Evolutionary conservation across 2,113 vertebrate genomes (phyloP).

Genomic region (Catharus bicknelli): DNA sequence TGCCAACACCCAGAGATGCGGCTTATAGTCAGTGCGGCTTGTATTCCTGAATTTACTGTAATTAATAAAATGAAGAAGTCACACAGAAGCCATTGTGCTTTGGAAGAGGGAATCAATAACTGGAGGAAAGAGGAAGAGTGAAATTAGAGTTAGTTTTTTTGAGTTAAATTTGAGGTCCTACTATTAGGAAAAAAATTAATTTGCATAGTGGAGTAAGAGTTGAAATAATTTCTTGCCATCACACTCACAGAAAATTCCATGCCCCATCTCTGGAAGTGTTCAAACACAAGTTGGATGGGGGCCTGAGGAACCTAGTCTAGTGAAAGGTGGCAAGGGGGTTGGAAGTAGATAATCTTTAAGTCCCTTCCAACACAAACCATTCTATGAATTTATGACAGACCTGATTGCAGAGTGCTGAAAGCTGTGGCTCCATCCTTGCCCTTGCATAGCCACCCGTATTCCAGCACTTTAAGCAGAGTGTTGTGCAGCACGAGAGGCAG

Average conservation of each 20-base stretch:
- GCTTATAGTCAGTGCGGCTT: too few relatives aligned
- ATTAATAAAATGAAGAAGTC: background rate
- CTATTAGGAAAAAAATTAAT: background rate
- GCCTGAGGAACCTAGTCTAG: background rate
- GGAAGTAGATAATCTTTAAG: background rate
- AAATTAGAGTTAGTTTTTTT: background rate
- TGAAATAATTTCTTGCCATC: background rate
- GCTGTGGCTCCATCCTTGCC: background rate
- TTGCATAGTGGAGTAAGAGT: background rate
- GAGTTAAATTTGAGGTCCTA: background rate
- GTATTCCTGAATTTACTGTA: too few relatives aligned
- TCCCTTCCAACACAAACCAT: background rate
- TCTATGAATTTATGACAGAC: background rate
- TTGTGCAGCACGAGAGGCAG: background rate
- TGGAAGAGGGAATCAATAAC: background rate
- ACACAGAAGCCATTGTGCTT: background rate
- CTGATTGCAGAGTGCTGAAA: background rate
- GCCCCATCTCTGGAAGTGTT: background rate
- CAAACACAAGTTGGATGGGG: background rate
- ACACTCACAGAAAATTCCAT: background rate
- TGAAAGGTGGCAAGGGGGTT: background rate
- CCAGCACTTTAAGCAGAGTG: background rate
- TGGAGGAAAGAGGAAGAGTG: background rate
- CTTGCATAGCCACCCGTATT: accelerated
- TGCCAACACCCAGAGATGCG: too few relatives aligned